Base-by-base conservation (phyloP, 2,888 invertebrate species). In the Epinotia brunnichana region DNA sequence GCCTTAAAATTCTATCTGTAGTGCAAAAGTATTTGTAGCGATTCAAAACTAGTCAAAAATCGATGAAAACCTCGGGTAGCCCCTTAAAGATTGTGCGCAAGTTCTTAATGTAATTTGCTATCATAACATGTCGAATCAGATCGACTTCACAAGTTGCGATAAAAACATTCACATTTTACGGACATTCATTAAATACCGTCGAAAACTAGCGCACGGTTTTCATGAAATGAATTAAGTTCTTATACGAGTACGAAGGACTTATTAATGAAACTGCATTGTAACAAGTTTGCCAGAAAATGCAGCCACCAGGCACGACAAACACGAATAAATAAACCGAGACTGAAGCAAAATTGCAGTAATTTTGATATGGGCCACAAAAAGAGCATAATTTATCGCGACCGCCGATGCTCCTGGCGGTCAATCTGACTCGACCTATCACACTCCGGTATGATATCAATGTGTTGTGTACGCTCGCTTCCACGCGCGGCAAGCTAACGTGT, bases 371-470 rank as follows among this genome's bases (percentile, higher is more conserved):
- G 54, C 71, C 29, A 39, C 54, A 73, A 73, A 70, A 72, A 69
- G 48, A 56, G 66, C 67, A 63, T 73, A 63, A 74, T 74, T 73
- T 74, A 74, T 73, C 61, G 68, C 70, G 70, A 63, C 69, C 41
- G 39, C 69, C 63, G 53, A 67, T 69, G 44, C 48, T 71, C 63
- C 73, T 35, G 7, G 48, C n/a, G 7, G n/a, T n/a, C 48, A 48
- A 48, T n/a, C 48, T 48, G n/a, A 2, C 48, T 7, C 48, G n/a
- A 48, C 48, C 7, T n/a, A 7, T n/a, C 48, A 48, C 48, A 48
- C n/a, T n/a, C 48, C 7, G 5, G 48, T n/a, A n/a, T 5, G 48
- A 48, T n/a, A 48, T 48, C 3, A 48, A 13, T n/a, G 15, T n/a
- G 7, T n/a, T 48, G 44, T n/a, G 0, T n/a, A 5, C 48, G 48